Conservation (phyloP, 2,797 vertebrate species). For the Onychomys torridus region DNA sequence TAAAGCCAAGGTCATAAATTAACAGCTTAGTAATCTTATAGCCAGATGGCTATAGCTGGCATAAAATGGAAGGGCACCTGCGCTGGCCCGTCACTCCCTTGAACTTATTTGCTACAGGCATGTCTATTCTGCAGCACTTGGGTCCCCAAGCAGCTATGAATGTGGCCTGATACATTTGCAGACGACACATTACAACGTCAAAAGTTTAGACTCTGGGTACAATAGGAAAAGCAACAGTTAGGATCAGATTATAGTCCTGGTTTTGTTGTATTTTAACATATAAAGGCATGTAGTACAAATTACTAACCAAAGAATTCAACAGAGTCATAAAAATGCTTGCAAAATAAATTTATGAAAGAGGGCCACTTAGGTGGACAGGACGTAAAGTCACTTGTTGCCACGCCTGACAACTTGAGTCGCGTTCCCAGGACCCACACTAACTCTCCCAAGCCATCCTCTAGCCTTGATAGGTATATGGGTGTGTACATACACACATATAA, state of each 20-base stretch:
- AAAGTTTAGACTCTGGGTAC: neutral
- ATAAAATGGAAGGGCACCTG: neutral
- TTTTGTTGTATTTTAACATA: neutral
- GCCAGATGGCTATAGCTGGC: neutral
- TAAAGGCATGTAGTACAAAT: constrained; percentile 33
- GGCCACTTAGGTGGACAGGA: neutral
- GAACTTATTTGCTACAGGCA: neutral
- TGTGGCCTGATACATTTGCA: neutral
- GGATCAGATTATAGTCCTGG: neutral
- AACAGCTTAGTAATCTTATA: neutral
- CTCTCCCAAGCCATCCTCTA: neutral
- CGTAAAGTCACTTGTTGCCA: neutral
- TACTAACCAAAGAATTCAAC: constrained; percentile 10
- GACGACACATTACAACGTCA: neutral
- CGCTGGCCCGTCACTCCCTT: neutral
- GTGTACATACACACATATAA: neutral
- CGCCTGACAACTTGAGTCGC: neutral
- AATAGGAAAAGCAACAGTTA: neutral
- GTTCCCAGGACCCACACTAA: neutral
- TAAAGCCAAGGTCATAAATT: neutral
- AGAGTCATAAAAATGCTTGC: constrained; percentile 12
- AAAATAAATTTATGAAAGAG: neutral
- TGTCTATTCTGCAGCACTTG: neutral
- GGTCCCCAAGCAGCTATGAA: neutral
- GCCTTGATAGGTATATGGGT: neutral